Conservation (phyloP, 2,113 vertebrate genomes). For the Saccopteryx leptura region DNA sequence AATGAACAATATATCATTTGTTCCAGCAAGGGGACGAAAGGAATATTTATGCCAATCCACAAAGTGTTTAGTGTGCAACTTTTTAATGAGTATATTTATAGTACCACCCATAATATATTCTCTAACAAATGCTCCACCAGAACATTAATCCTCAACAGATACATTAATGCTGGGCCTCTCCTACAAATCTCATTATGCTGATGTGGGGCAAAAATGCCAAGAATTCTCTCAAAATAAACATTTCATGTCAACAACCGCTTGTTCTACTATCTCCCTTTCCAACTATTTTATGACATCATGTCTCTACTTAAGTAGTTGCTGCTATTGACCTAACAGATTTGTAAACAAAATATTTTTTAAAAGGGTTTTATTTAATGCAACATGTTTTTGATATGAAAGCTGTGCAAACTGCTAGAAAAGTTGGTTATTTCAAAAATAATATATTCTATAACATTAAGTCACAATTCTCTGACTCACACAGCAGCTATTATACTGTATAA, state of each 20-base stretch:
- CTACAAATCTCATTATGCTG: slow-evolving; percentile 63
- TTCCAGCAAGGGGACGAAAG: neutral
- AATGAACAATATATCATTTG: too few relatives aligned
- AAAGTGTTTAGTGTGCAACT: slow-evolving; percentile 63
- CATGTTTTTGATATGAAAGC: slow-evolving; percentile 1
- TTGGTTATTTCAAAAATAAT: slow-evolving; percentile 52
- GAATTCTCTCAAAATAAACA: slow-evolving; percentile 75
- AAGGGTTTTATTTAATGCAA: neutral
- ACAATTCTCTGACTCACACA: neutral
- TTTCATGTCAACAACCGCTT: slow-evolving; percentile 35
- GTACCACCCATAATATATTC: slow-evolving; percentile 46
- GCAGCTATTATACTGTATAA: neutral
- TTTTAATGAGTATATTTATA: slow-evolving; percentile 74
- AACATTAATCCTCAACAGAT: slow-evolving; percentile 55
- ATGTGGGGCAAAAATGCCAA: slow-evolving; percentile 64
- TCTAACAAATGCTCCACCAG: slow-evolving; percentile 50
- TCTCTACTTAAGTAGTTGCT: slow-evolving; percentile 7
- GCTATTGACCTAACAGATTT: neutral
- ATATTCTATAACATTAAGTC: slow-evolving; percentile 10
- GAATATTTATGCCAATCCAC: neutral
- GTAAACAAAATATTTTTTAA: slow-evolving; percentile 17
- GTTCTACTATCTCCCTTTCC: neutral
- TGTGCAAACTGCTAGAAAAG: neutral
- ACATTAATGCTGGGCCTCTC: slow-evolving; percentile 35
- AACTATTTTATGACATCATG: slow-evolving; percentile 28